Evolutionary conservation across 2,113 vertebrate species (phyloP).

Genomic region (Aramus guarauna): DNA sequence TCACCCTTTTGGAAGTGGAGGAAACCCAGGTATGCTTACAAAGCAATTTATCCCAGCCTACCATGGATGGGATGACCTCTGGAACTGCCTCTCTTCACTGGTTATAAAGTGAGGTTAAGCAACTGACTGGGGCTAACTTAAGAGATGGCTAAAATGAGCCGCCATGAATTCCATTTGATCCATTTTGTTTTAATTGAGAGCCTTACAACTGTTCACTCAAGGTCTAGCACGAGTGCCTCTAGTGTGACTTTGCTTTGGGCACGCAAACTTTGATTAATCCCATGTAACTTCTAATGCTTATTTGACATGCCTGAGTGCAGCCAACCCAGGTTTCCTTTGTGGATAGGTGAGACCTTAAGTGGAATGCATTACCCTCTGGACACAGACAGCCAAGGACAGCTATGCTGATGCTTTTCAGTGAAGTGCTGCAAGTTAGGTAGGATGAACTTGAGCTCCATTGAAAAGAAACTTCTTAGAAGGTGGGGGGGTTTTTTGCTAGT

Average conservation of each 20-base stretch:
- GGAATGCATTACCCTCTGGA: background rate
- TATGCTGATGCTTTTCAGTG: background rate
- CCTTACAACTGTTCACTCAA: background rate
- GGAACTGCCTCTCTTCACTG: background rate
- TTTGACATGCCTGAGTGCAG: background rate
- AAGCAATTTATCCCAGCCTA: background rate
- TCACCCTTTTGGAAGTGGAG: background rate
- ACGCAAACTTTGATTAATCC: background rate
- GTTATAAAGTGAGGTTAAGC: background rate
- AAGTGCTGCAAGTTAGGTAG: background rate
- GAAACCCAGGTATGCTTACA: background rate
- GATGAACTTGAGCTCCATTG: background rate
- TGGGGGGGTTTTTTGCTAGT: background rate
- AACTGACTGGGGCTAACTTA: background rate
- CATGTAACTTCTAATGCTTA: background rate
- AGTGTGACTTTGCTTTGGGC: background rate
- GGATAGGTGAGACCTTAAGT: background rate
- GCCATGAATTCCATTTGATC: background rate
- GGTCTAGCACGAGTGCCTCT: background rate
- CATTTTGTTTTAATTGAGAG: background rate
- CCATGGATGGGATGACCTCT: background rate
- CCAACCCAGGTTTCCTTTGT: background rate
- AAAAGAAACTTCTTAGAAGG: background rate
- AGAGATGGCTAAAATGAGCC: background rate
- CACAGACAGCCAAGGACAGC: background rate